phyloP scores from a whole-genome alignment of 2,113 vertebrate genomes.

The Dunckerocampus dactyliophorus region DNA sequence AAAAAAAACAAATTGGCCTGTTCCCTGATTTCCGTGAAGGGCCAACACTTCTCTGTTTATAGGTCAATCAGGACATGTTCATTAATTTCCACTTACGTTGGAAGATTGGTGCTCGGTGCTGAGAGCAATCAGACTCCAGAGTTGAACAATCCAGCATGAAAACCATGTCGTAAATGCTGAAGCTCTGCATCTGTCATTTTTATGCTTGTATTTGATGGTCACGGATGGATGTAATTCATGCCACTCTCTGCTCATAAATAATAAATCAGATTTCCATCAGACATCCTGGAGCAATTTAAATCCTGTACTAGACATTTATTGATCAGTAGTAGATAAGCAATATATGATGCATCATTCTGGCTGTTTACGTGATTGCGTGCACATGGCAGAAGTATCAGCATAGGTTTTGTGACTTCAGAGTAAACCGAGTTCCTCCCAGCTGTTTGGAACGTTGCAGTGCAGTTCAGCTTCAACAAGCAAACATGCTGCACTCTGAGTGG shows the following conservation, averaged over 20 bases:
- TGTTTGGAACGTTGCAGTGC: conserved; percentile 35
- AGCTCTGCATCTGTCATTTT: conserved; percentile 21
- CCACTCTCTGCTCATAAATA: conserved; percentile 10
- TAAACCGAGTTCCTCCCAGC: too few relatives aligned
- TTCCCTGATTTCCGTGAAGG: conserved; percentile 18
- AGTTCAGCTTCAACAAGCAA: conserved; percentile 52
- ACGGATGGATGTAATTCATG: conserved; percentile 12
- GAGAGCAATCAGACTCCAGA: conserved; percentile 19
- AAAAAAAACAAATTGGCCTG: background rate
- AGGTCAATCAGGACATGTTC: conserved; percentile 21
- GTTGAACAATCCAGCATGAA: conserved; percentile 16
- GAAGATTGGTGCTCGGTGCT: conserved; percentile 7
- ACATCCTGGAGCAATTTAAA: conserved; percentile 1
- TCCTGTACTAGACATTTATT: background rate
- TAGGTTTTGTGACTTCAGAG: too few relatives aligned
- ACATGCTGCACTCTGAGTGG: conserved; percentile 55
- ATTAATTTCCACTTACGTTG: conserved; percentile 32
- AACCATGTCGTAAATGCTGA: conserved; percentile 8
- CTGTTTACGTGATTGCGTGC: conserved; percentile 17
- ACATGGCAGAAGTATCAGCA: too few relatives aligned
- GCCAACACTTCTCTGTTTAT: conserved; percentile 25
- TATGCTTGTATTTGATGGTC: conserved; percentile 17
- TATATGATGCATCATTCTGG: conserved; percentile 29
- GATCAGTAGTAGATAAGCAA: conserved; percentile 18
- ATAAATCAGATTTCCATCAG: conserved; percentile 4